These are phyloP conservation scores for Alligator mississippiensis DNA, from an alignment of 2,113 vertebrate species.

Conservation along the genomic window DNA sequence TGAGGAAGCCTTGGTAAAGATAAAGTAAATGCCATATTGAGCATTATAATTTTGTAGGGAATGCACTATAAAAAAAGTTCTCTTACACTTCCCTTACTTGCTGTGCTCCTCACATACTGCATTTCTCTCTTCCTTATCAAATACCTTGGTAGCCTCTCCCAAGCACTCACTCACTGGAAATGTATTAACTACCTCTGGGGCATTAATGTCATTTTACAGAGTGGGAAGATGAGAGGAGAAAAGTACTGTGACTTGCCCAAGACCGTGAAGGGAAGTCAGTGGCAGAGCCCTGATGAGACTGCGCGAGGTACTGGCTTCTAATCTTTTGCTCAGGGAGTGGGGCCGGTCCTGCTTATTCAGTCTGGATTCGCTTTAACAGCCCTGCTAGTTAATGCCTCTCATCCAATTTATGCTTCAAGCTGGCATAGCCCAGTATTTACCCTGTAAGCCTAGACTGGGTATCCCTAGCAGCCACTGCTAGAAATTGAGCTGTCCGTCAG, in stretches of 20 bases:
- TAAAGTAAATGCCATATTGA: neutral
- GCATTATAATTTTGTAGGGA: neutral
- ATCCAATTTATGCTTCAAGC: neutral
- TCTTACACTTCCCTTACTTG: neutral
- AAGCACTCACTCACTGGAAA: neutral
- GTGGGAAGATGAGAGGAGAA: neutral
- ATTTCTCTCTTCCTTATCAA: neutral
- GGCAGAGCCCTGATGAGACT: neutral
- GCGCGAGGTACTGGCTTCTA: neutral
- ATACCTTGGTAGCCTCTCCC: neutral
- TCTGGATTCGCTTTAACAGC: neutral
- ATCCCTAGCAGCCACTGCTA: neutral
- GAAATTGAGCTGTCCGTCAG: neutral
- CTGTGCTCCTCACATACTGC: neutral
- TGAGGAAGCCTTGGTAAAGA: neutral
- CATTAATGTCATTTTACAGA: neutral
- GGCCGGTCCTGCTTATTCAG: neutral
- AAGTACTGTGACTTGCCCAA: neutral
- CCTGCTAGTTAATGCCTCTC: neutral
- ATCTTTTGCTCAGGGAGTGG: neutral
- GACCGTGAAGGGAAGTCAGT: neutral
- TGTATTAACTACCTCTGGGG: neutral
- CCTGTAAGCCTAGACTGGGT: neutral
- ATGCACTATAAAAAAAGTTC: neutral
- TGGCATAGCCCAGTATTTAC: neutral